phyloP scores from a whole-genome alignment of 2,888 invertebrate genomes.

The Byasa hedistus region DNA sequence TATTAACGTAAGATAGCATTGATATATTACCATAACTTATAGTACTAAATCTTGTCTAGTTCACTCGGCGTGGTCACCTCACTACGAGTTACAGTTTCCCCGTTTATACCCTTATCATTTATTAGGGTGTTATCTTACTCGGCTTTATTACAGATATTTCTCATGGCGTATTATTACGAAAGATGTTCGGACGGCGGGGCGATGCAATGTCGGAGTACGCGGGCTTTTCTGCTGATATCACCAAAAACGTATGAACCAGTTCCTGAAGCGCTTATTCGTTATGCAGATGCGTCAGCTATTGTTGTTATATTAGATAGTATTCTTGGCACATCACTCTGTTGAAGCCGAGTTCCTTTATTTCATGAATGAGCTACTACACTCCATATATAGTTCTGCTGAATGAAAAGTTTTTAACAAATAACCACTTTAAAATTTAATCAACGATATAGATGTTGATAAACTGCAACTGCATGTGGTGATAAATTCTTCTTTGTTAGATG shows the following conservation, averaged over 20 bases:
- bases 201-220: constrained; percentile 38
- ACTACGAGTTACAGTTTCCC: constrained; percentile 43
- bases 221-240: constrained; percentile 42
- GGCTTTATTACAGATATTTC: constrained; percentile 51
- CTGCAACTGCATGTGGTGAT: too few relatives aligned
- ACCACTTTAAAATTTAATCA: too few relatives aligned
- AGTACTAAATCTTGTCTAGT: background rate
- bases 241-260: constrained; percentile 39
- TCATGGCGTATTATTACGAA: constrained; percentile 54
- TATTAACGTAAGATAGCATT: background rate
- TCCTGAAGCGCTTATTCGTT: constrained; percentile 25
- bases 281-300: constrained; percentile 9
- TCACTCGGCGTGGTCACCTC: constrained; percentile 41
- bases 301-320: constrained; percentile 6
- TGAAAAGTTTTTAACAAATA: too few relatives aligned
- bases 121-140: constrained; percentile 46
- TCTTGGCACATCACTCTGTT: constrained; percentile 13
- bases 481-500: too few relatives aligned
- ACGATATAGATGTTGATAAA: too few relatives aligned
- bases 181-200: constrained; percentile 39
- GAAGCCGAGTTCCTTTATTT: background rate
- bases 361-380: background rate
- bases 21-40: background rate
- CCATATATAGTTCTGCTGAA: background rate
- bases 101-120: constrained; percentile 58